Conservation (phyloP, 2,797 vertebrate species). For the Monodelphis domestica region DNA sequence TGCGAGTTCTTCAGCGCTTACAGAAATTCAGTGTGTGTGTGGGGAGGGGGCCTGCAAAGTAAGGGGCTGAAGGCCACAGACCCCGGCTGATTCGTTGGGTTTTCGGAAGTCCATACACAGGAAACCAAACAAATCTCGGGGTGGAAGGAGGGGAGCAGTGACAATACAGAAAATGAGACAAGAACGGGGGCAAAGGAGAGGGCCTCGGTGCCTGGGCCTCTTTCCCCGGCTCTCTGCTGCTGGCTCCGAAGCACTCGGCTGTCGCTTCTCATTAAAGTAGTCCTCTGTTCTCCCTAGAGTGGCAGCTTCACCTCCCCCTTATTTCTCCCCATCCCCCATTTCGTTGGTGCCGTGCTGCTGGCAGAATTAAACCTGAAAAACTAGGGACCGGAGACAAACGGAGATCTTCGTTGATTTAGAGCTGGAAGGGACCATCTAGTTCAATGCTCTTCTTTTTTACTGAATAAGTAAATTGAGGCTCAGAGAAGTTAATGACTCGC, state of each 20-base stretch:
- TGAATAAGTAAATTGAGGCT: neutral
- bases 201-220: neutral
- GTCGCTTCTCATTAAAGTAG: conserved; percentile 39
- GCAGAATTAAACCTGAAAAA: neutral
- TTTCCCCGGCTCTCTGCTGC: neutral
- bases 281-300: neutral
- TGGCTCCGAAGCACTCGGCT: neutral
- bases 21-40: neutral
- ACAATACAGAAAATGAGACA: neutral
- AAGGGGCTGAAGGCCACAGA: neutral
- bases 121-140: neutral
- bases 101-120: neutral
- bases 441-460: neutral
- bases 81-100: neutral
- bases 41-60: neutral
- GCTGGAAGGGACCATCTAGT: neutral
- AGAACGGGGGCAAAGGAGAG: neutral
- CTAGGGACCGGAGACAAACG: neutral
- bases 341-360: neutral
- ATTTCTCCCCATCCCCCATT: neutral
- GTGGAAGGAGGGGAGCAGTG: neutral
- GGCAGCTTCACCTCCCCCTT: neutral
- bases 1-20: neutral
- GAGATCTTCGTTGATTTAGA: neutral
- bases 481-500: neutral